Conservation (phyloP, 2,113 vertebrate species). For the Boulengeromyrus knoepffleri region DNA sequence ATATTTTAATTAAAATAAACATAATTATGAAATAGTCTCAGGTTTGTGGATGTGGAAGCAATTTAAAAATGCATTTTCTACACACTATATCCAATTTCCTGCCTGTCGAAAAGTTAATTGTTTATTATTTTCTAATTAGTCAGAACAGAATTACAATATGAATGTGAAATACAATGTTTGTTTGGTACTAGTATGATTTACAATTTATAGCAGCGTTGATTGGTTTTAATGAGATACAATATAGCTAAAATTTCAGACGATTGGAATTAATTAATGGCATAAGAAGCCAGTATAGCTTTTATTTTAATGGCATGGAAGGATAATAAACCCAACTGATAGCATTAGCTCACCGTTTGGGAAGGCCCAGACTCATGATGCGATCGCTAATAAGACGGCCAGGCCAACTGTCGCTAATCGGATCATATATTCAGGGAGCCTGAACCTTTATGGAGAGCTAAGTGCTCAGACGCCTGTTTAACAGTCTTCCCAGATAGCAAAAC, state of each 20-base stretch:
- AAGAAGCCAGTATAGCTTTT: background rate
- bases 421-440: background rate
- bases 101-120: constrained; percentile 32
- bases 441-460: background rate
- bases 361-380: background rate
- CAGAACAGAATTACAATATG: background rate
- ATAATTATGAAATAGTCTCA: background rate
- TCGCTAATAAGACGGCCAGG: background rate
- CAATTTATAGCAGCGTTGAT: background rate
- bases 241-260: background rate
- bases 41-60: background rate
- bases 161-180: background rate
- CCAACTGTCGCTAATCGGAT: background rate
- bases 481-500: background rate
- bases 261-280: background rate
- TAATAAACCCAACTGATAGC: background rate
- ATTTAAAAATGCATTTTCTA: constrained; percentile 10
- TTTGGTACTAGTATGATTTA: background rate
- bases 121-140: constrained; percentile 40
- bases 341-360: background rate
- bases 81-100: constrained; percentile 4
- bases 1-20: background rate
- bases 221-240: background rate
- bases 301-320: background rate
- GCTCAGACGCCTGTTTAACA: background rate